A percentile compares a stretch with the other conserved stretches of the same genome.
Conservation (phyloP, 2,113 vertebrate species). For the Pimephales promelas region DNA sequence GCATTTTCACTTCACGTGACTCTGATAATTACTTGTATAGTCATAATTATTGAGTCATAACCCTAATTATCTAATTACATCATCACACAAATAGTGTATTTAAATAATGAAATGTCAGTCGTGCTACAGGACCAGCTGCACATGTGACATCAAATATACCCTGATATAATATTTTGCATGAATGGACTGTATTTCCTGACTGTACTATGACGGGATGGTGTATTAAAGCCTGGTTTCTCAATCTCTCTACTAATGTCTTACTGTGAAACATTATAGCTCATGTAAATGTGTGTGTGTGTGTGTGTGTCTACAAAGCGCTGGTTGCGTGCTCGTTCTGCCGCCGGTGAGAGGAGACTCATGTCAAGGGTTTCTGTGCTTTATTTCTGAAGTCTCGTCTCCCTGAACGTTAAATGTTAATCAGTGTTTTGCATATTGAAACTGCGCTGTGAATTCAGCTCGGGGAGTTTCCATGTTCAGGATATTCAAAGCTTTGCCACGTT, state of each 20-base stretch:
- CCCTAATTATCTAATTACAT: no score
- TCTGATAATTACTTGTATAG: neutral
- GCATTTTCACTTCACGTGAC: neutral
- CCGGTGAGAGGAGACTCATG: conserved; percentile 34
- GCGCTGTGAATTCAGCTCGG: neutral
- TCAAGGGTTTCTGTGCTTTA: neutral
- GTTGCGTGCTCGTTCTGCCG: neutral
- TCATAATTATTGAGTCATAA: no score
- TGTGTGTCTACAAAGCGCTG: neutral
- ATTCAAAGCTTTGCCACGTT: neutral
- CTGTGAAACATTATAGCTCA: neutral
- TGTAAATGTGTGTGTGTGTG: neutral
- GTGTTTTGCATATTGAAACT: neutral
- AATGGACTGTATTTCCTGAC: neutral
- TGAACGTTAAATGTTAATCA: neutral
- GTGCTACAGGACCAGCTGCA: neutral
- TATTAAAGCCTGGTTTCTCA: no score
- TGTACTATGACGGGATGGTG: neutral
- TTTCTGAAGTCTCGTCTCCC: neutral
- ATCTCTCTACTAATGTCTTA: neutral
- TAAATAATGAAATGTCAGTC: neutral
- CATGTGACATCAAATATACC: neutral
- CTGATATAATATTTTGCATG: neutral
- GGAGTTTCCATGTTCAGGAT: neutral
- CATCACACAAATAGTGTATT: no score